A percentile compares a stretch with the other conserved stretches of the same genome.
Evolutionary conservation across 2,797 vertebrate species (phyloP).

Genomic region (Lycodopsis pacificus): DNA sequence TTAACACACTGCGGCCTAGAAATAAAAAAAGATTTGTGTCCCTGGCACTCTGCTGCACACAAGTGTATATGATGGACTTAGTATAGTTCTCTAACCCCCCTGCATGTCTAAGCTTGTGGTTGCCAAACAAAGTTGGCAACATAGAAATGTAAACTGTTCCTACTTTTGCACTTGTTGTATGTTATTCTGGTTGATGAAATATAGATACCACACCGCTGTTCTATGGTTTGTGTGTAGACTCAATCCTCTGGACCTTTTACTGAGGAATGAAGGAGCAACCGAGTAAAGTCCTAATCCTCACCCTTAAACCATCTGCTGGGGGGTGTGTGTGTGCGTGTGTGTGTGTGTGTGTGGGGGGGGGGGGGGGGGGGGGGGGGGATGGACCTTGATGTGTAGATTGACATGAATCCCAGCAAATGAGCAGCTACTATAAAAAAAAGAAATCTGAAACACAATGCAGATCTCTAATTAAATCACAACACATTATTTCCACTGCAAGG

Average conservation of each 20-base stretch:
- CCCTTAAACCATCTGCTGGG: constrained; percentile 72
- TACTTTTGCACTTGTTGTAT: constrained; percentile 9
- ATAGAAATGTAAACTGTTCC: background rate
- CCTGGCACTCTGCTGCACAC: constrained; percentile 24
- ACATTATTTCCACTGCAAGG: background rate
- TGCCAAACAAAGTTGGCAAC: background rate
- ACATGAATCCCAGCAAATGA: constrained; percentile 29
- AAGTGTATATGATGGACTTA: constrained; percentile 2
- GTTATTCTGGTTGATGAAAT: background rate
- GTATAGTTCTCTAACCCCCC: constrained; percentile 16
- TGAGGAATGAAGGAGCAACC: constrained; percentile 63
- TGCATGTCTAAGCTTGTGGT: background rate
- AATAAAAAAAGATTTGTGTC: constrained; percentile 56
- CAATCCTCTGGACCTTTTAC: constrained; percentile 67
- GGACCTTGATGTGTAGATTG: constrained; percentile 41
- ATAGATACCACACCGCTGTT: background rate
- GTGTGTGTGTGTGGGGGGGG: no score
- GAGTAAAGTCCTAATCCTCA: constrained; percentile 75
- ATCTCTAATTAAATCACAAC: constrained; percentile 23
- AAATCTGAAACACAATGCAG: constrained; percentile 12
- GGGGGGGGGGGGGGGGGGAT: constrained; percentile 48
- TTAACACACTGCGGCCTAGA: constrained; percentile 34
- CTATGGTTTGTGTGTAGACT: constrained; percentile 17
- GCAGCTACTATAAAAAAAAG: background rate
- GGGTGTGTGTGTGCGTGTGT: no score